Percentiles rank a stretch among this genome's conserved stretches.
phyloP scores from a whole-genome alignment of 2,888 invertebrate species.

The Pinctada fucata region DNA sequence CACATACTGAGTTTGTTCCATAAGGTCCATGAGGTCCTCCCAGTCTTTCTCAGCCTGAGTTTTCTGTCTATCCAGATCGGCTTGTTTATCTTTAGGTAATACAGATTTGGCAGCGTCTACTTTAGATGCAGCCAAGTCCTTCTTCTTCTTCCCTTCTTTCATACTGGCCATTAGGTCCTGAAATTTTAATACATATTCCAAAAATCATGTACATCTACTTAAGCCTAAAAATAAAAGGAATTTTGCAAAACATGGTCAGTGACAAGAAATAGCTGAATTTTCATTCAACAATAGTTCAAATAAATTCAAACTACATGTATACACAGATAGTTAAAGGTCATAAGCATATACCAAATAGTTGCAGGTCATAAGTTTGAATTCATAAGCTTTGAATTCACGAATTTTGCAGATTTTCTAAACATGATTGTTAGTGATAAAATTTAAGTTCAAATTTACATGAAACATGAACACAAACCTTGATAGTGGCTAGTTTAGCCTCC shows the following conservation, averaged over 20 bases:
- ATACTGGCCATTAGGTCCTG: constrained; percentile 80
- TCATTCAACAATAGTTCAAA: background rate
- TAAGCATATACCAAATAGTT: background rate
- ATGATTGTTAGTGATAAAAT: no score
- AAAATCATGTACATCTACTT: no score
- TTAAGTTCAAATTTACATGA: no score
- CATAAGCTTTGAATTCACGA: no score
- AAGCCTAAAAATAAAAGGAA: no score
- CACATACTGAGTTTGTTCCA: constrained; percentile 80
- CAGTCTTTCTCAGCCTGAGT: constrained; percentile 83
- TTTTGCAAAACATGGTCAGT: no score
- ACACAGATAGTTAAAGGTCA: background rate
- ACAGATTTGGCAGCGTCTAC: constrained; percentile 80
- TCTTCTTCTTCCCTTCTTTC: constrained; percentile 82
- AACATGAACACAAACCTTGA: constrained; percentile 59
- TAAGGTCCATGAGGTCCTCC: constrained; percentile 84
- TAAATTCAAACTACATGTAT: background rate
- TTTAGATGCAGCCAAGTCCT: constrained; percentile 84
- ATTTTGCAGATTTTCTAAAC: no score
- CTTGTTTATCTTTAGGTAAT: constrained; percentile 63
- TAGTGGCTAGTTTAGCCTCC: constrained; percentile 90
- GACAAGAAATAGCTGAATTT: no score
- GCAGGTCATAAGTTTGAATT: background rate
- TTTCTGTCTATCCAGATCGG: constrained; percentile 65
- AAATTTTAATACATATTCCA: background rate